Percentiles rank a stretch among this genome's conserved stretches.
Conservation (phyloP, 2,888 invertebrate species). For the Thera britannica region DNA sequence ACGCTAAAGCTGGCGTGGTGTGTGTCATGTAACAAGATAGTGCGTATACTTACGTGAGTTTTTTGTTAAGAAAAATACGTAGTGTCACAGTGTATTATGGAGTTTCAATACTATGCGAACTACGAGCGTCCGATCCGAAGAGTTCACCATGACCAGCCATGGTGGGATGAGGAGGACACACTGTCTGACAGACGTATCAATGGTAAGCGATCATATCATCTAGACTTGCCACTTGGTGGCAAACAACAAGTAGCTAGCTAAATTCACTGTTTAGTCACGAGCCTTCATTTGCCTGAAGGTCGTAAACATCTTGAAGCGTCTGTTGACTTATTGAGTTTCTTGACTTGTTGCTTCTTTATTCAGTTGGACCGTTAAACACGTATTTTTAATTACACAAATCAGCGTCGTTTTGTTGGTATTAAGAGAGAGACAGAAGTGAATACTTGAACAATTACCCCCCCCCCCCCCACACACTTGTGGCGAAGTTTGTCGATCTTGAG, state of each 20-base stretch:
- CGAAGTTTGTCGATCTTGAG: no score
- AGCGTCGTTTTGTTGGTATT: no score
- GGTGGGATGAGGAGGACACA: conserved; percentile 80
- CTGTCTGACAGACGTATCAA: conserved; percentile 73
- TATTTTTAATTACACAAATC: no score
- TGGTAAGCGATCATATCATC: conserved; percentile 58
- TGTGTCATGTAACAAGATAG: conserved; percentile 42
- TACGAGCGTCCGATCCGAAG: conserved; percentile 65
- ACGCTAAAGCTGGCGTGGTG: conserved; percentile 65
- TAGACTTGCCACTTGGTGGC: neutral
- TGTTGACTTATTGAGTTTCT: conserved; percentile 15
- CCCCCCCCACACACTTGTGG: no score
- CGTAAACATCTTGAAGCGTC: conserved; percentile 5
- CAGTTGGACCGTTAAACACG: neutral
- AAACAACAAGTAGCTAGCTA: neutral
- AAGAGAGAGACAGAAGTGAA: no score
- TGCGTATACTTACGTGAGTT: conserved; percentile 42
- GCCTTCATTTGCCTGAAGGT: conserved; percentile 19
- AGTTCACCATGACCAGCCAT: conserved; percentile 68
- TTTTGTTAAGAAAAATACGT: conserved; percentile 43
- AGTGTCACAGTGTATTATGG: conserved; percentile 60
- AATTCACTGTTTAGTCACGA: conserved; percentile 1
- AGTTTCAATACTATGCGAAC: conserved; percentile 78
- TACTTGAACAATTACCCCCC: no score
- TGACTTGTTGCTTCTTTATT: conserved; percentile 10